Evolutionary conservation across 2,113 vertebrate genomes (phyloP), one percentile per base, ranked within the genome.

Genomic region (Muscicapa adusta): DNA sequence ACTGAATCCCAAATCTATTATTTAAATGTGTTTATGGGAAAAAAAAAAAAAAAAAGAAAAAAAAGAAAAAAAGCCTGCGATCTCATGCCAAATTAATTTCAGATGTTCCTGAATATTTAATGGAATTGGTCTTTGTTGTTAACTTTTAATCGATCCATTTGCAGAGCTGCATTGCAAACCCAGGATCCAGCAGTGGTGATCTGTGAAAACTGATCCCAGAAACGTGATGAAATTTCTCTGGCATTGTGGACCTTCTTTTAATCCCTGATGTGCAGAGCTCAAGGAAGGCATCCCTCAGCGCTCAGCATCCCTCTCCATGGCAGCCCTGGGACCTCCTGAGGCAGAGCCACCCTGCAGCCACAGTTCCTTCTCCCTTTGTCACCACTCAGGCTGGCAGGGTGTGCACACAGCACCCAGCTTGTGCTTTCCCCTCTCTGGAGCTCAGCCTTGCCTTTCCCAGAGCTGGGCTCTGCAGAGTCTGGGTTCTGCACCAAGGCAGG

Each of bases 41-140:
- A 22, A 12, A 9, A 58, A 5, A 25, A 71, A 7, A 28, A 71
- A 42, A 38, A 48, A 26, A 23, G 1, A 8, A 22, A 12, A 9
- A 58, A 5, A 25, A 71, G 6, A 28, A 71, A 42, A 38, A 48
- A 26, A 23, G 42, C 61, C 85, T 94, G 92, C 94, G 88, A 91
- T 96, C 90, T 94, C 80, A 47, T 94, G 85, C 93, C 95, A 95
- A 92, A 96, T 96, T 94, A 96, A 96, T 95, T 95, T 95, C 85
- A 90, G 75, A 67, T 90, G 85, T 94, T 96, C 72, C 92, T 95
- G 93, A 84, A 78, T 86, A 68, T 77, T 94, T 66, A 80, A 91
- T 81, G 67, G 88, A 9, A 88, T 94, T 22, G 53, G 60, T 94
- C 93, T 91, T 85, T 83, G 79, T 90, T 63, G 85, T 81, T 95